Conservation (phyloP, 2,113 vertebrate species). For the rat (Rattus norvegicus) region GRCr8 NC_086028.1:29966501-29967000, state of each 20-base stretch:
- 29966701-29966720: constrained; percentile 71
- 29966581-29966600: constrained; percentile 81
- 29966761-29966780: constrained; percentile 82
- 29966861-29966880: constrained; percentile 76
- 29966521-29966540: constrained; percentile 75
- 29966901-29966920: constrained; percentile 86
- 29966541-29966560: constrained; percentile 78
- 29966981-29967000: constrained; percentile 89
- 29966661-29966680: constrained; percentile 69
- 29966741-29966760: constrained; percentile 72
- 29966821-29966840: constrained; percentile 70
- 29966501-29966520: constrained; percentile 78
- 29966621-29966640: constrained; percentile 74
- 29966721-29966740: constrained; percentile 70
- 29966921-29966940: constrained; percentile 87
- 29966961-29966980: constrained; percentile 84
- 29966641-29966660: constrained; percentile 68
- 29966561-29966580: constrained; percentile 81
- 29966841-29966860: constrained; percentile 83
- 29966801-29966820: constrained; percentile 59
- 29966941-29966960: constrained; percentile 86
- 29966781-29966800: constrained; percentile 82
- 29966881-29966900: constrained; percentile 84
- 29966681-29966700: constrained; percentile 64
- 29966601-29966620: constrained; percentile 70